These are phyloP conservation scores for Caenorhabditis sp. DNA, from an alignment of 2,888 invertebrate genomes.

Conservation along the genomic window DNA sequence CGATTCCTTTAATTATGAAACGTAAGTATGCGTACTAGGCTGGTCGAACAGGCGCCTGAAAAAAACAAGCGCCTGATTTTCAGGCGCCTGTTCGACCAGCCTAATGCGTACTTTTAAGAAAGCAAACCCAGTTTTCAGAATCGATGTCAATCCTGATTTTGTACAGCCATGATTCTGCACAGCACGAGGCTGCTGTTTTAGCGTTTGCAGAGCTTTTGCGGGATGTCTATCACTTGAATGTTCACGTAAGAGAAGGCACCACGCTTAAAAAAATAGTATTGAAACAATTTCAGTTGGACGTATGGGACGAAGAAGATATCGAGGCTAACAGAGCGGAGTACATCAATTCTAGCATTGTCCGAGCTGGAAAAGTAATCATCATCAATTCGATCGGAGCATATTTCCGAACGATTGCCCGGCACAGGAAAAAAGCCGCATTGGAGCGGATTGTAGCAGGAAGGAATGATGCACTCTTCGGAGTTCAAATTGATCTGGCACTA, in stretches of 20 bases:
- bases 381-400: slow-evolving; percentile 77
- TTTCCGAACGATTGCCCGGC: slow-evolving; percentile 61
- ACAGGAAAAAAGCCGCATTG: slow-evolving; percentile 52
- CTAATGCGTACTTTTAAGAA: neutral
- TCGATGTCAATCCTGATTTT: slow-evolving; percentile 71
- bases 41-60: too few relatives aligned
- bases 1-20: slow-evolving; percentile 36
- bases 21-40: too few relatives aligned
- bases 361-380: slow-evolving; percentile 76
- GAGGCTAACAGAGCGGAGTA: slow-evolving; percentile 76
- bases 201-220: slow-evolving; percentile 75
- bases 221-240: slow-evolving; percentile 72
- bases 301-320: slow-evolving; percentile 74
- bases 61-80: too few relatives aligned
- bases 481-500: slow-evolving; percentile 72
- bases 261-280: too few relatives aligned
- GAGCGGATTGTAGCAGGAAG: slow-evolving; percentile 63
- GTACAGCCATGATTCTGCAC: slow-evolving; percentile 75
- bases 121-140: slow-evolving; percentile 28
- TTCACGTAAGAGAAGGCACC: slow-evolving; percentile 68
- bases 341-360: slow-evolving; percentile 71
- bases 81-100: too few relatives aligned
- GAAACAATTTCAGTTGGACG: slow-evolving; percentile 70
- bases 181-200: slow-evolving; percentile 75
- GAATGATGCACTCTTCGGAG: slow-evolving; percentile 70